phyloP scores from a whole-genome alignment of 2,797 vertebrate genomes.

The Gallinago nigripennis region DNA sequence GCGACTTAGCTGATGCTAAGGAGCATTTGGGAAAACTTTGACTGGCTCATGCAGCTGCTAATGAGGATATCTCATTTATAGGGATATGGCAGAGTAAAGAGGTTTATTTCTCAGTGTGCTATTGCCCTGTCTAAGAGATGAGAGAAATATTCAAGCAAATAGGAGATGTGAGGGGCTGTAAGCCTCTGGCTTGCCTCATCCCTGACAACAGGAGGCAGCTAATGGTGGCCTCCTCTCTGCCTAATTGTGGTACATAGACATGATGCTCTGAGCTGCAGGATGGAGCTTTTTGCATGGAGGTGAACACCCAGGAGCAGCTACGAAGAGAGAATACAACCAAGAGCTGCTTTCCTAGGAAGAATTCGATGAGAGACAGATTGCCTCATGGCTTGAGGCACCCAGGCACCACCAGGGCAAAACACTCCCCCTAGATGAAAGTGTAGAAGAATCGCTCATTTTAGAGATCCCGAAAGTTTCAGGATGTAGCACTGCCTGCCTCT shows the following conservation, averaged over 20 bases:
- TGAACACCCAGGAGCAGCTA: neutral
- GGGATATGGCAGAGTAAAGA: slow-evolving; percentile 25
- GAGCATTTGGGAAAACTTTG: slow-evolving; percentile 71
- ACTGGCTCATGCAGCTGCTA: slow-evolving; percentile 62
- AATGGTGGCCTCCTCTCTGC: neutral
- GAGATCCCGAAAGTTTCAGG: neutral
- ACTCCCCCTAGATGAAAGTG: neutral
- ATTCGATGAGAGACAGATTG: neutral
- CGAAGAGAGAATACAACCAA: neutral
- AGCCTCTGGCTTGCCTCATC: neutral
- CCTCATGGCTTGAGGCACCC: neutral
- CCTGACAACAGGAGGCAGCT: neutral
- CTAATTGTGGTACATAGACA: neutral
- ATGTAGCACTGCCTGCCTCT: neutral
- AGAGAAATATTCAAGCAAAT: neutral
- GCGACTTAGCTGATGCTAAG: slow-evolving; percentile 66
- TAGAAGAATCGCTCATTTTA: neutral
- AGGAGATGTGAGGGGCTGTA: neutral
- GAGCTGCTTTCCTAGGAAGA: neutral
- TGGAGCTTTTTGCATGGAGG: neutral
- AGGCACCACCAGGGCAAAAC: neutral
- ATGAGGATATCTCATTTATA: slow-evolving; percentile 66
- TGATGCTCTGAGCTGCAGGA: neutral
- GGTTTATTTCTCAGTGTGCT: slow-evolving; percentile 48
- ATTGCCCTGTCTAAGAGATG: neutral